These are phyloP conservation scores for Centropus unirufus DNA, from an alignment of 2,113 vertebrate genomes.

Conservation along the genomic window DNA sequence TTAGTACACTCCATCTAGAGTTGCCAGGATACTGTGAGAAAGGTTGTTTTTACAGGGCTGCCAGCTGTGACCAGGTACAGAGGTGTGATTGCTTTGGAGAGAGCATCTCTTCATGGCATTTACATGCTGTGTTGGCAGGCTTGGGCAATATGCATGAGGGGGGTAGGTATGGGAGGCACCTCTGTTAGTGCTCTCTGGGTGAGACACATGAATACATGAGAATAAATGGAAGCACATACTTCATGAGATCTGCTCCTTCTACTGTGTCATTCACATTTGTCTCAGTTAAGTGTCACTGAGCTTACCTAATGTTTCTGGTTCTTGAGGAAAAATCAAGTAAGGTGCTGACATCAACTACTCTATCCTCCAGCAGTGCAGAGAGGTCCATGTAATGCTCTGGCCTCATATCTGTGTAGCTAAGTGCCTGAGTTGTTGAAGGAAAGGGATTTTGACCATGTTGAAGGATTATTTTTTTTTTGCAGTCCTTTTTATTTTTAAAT, in stretches of 20 bases:
- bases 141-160: neutral
- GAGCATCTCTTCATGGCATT: neutral
- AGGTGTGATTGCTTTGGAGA: neutral
- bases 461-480: neutral
- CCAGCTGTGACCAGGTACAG: neutral
- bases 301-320: neutral
- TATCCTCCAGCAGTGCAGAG: neutral
- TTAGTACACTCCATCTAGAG: neutral
- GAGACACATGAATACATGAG: neutral
- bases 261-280: neutral
- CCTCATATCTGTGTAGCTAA: neutral
- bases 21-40: slow-evolving; percentile 27
- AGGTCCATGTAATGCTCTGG: neutral
- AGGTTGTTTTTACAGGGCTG: neutral
- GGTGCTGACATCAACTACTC: neutral
- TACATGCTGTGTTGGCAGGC: neutral
- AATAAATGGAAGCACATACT: rapidly evolving
- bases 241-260: neutral
- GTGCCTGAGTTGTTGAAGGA: neutral
- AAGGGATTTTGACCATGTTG: neutral
- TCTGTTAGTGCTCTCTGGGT: neutral
- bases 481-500: neutral
- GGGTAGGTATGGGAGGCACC: neutral
- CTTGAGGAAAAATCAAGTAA: neutral
- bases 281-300: neutral